These are phyloP conservation scores for Callimorpha dominula DNA, from an alignment of 2,888 invertebrate genomes.

Conservation along the genomic window DNA sequence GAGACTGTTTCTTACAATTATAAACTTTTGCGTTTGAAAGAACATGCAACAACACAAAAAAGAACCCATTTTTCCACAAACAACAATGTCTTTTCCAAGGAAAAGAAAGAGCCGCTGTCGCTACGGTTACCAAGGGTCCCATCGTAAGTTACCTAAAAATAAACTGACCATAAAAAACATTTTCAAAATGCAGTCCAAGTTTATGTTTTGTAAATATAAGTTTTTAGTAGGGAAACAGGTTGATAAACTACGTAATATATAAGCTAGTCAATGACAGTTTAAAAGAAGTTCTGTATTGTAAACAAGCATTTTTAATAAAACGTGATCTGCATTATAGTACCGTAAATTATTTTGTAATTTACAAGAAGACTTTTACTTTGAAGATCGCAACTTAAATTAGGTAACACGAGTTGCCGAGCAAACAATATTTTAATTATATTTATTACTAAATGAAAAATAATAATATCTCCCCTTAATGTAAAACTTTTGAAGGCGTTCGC, in stretches of 20 bases:
- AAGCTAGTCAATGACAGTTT: neutral
- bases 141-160: no score
- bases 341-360: neutral
- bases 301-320: neutral
- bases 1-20: no score
- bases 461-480: conserved; percentile 43
- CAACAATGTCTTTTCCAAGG: no score
- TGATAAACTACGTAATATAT: neutral
- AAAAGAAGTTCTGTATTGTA: neutral
- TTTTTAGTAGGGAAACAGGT: neutral
- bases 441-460: conserved; percentile 52
- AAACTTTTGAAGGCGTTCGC: conserved; percentile 43
- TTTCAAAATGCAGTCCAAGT: neutral
- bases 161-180: neutral
- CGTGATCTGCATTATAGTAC: neutral
- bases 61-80: no score
- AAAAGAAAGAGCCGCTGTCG: no score
- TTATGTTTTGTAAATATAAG: neutral
- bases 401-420: conserved; percentile 32
- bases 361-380: conserved; percentile 17
- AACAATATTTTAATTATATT: conserved; percentile 54
- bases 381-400: conserved; percentile 44
- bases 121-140: no score
- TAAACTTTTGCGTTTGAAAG: no score
- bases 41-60: no score